Evolutionary conservation across 2,797 vertebrate genomes (phyloP).

Genomic region (Sciurus carolinensis): DNA sequence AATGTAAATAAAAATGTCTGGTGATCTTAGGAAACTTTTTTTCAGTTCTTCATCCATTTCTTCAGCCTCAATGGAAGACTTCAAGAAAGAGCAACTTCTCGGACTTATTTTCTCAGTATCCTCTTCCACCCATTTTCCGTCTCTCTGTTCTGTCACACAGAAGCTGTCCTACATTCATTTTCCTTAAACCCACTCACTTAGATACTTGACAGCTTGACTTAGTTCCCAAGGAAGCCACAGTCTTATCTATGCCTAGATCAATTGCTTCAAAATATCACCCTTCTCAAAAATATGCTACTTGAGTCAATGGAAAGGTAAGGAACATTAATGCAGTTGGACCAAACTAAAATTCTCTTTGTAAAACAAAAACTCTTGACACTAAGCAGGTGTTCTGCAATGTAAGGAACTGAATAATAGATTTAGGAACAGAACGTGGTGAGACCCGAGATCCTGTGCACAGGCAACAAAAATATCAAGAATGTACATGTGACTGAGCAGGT

Average conservation of each 20-base stretch:
- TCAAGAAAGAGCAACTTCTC: not conserved
- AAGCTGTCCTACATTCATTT: not conserved
- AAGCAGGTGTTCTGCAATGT: not conserved
- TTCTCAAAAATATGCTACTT: conserved; percentile 19
- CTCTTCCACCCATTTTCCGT: not conserved
- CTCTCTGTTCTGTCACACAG: not conserved
- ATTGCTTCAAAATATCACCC: conserved; percentile 50
- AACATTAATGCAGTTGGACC: not conserved
- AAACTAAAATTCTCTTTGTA: conserved; percentile 58
- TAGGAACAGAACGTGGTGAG: not conserved
- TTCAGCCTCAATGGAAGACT: not conserved
- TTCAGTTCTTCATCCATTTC: not conserved
- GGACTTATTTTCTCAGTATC: not conserved
- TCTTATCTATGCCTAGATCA: conserved; percentile 12
- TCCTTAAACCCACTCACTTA: conserved; percentile 24
- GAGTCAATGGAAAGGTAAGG: not conserved
- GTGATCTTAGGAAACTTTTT: not conserved
- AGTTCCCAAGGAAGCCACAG: conserved; percentile 1
- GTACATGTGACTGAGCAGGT: not conserved
- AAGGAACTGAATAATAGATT: not conserved
- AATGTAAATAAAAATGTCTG: conserved; percentile 46
- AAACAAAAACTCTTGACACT: conserved; percentile 14
- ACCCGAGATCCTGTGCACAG: not conserved
- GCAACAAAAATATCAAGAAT: not conserved
- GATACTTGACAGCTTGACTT: conserved; percentile 35